Percentiles rank a stretch among this genome's conserved stretches.
Conservation (phyloP, 2,797 vertebrate species). For the Falco columbarius region DNA sequence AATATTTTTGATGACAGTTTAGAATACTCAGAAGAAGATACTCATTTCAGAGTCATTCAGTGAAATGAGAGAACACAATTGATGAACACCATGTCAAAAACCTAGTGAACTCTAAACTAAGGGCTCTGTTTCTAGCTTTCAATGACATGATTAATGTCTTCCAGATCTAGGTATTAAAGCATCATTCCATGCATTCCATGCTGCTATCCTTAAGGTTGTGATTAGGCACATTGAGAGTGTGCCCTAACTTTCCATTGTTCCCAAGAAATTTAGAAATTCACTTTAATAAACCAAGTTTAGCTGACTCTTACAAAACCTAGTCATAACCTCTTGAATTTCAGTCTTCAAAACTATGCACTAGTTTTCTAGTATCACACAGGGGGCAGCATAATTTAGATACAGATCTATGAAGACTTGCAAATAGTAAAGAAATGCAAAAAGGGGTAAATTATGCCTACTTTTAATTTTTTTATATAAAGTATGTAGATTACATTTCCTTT, state of each 20-base stretch:
- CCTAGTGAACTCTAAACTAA: background rate
- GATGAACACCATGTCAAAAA: background rate
- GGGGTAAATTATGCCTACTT: background rate
- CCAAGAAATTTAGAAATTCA: background rate
- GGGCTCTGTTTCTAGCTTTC: background rate
- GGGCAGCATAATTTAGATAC: background rate
- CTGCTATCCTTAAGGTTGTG: background rate
- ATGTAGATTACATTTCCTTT: background rate
- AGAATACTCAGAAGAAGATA: background rate
- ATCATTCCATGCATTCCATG: no score
- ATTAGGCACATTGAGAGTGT: background rate
- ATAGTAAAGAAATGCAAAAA: background rate
- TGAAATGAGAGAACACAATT: background rate
- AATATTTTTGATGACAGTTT: background rate
- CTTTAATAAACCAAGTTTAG: background rate
- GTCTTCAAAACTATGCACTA: background rate
- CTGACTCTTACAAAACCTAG: background rate
- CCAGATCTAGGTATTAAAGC: background rate
- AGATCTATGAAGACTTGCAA: background rate
- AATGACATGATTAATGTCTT: background rate
- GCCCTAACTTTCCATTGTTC: background rate
- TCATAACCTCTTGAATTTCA: background rate
- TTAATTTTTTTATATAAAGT: background rate
- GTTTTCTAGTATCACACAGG: background rate
- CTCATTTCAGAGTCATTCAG: background rate